phyloP scores from a whole-genome alignment of 2,888 invertebrate species.

The Morinoia aosen region DNA sequence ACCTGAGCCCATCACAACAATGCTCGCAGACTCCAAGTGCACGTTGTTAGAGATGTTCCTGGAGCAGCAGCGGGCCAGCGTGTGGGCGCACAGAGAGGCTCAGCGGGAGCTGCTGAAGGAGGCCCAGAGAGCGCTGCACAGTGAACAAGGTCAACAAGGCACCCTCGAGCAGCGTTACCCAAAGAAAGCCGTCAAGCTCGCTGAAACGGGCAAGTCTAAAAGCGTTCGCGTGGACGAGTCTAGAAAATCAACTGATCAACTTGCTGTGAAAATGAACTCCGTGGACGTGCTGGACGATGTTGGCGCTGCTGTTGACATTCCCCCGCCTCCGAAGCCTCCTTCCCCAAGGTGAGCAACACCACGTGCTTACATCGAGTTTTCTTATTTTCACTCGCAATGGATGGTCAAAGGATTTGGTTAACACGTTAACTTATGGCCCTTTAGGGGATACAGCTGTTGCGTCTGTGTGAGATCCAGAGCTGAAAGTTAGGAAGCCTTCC shows the following conservation, averaged over 20 bases:
- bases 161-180: slow-evolving; percentile 33
- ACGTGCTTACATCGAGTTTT: neutral
- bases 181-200: slow-evolving; percentile 47
- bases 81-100: slow-evolving; percentile 66
- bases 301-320: slow-evolving; percentile 56
- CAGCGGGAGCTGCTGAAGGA: slow-evolving; percentile 65
- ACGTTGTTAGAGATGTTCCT: slow-evolving; percentile 65
- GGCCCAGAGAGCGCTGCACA: slow-evolving; percentile 60
- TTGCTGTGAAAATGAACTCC: slow-evolving; percentile 59
- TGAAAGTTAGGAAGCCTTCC: no score
- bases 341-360: slow-evolving; percentile 60
- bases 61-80: slow-evolving; percentile 66
- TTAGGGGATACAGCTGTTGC: no score
- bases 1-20: slow-evolving; percentile 61
- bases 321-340: slow-evolving; percentile 64
- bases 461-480: no score
- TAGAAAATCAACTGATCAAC: slow-evolving; percentile 58
- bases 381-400: neutral
- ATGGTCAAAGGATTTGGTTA: neutral
- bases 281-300: slow-evolving; percentile 61
- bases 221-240: slow-evolving; percentile 37
- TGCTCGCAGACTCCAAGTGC: slow-evolving; percentile 65
- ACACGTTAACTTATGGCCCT: neutral
- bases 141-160: slow-evolving; percentile 55
- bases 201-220: slow-evolving; percentile 43